Evolutionary conservation across 1,140 invertebrate genomes (phyloP), one percentile per base, ranked within the genome.

Genomic region (Drosophila ohnishii): DNA sequence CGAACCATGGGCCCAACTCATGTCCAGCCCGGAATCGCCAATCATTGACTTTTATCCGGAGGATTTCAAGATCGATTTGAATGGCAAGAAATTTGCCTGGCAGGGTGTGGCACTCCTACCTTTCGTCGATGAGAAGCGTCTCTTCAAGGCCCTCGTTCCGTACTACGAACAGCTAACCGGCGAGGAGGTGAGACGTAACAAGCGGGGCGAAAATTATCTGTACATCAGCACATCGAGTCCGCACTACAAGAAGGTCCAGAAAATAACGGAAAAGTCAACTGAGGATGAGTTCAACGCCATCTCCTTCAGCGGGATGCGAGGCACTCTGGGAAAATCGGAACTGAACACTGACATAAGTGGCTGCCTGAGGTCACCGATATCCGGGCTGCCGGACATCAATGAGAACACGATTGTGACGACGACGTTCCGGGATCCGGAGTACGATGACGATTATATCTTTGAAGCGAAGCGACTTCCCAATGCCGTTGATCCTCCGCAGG

Each of bases 71-170:
- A 98, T 99, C 69, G 99, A 99, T 93, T 92, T 99, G 50, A 99
- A 99, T 93, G 99, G 99, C 16, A 99, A 99, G 92, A 99, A 99
- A 92, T 99, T 97, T 93, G 98, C 98, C 55, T 99, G 99, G 99
- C 98, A 99, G 93, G 99, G 99, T 63, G 99, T 99, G 10, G 99
- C 99, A 6, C 92, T 99, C 10, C 92, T 99, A 53, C 99, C 99
- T 35, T 99, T 99, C 93, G 99, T 99, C 1, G 98, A 99, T 90
- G 98, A 99, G 92, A 94, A 94, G 47, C 93, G 98, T 70, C 93
- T 99, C 22, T 96, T 98, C 86, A 95, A 95, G 80, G 97, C 98
- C 2, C 92, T 99, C 19, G 93, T 95, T 71, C 94, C 95, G 5
- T 97, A 96, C 79, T 98, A 99, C 86, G 91, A 94, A 2, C 92